Evolutionary conservation across 2,797 vertebrate species (phyloP).

Genomic region (Falco cherrug): DNA sequence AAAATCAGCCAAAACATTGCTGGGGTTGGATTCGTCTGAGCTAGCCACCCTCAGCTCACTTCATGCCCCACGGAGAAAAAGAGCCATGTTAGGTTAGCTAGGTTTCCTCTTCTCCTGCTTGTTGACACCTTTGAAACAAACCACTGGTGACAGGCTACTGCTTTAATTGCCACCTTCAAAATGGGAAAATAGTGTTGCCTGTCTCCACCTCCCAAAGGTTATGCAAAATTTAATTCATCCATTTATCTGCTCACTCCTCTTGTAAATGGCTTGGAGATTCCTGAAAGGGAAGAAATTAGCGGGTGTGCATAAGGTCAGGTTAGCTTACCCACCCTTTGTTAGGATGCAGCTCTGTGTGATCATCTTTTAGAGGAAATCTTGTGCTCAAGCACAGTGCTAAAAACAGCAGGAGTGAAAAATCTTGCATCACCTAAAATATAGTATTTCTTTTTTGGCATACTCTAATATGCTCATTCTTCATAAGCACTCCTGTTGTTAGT

Average conservation of each 20-base stretch:
- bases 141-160: background rate
- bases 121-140: background rate
- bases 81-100: background rate
- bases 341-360: background rate
- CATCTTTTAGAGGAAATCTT: background rate
- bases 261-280: background rate
- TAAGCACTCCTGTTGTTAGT: background rate
- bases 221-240: conserved; percentile 9
- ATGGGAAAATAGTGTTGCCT: background rate
- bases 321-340: background rate
- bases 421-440: background rate
- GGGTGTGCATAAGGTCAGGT: background rate
- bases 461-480: background rate
- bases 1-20: background rate
- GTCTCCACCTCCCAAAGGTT: conserved; percentile 17
- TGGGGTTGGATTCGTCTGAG: background rate
- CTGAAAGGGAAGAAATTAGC: background rate
- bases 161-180: conserved; percentile 28
- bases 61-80: background rate
- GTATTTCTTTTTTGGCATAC: background rate
- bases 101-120: background rate
- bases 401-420: background rate
- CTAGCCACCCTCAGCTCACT: accelerated
- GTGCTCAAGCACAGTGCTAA: background rate
- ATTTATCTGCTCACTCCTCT: background rate